Evolutionary conservation across 2,888 invertebrate genomes (phyloP).

Genomic region (Cyaniris semiargus): DNA sequence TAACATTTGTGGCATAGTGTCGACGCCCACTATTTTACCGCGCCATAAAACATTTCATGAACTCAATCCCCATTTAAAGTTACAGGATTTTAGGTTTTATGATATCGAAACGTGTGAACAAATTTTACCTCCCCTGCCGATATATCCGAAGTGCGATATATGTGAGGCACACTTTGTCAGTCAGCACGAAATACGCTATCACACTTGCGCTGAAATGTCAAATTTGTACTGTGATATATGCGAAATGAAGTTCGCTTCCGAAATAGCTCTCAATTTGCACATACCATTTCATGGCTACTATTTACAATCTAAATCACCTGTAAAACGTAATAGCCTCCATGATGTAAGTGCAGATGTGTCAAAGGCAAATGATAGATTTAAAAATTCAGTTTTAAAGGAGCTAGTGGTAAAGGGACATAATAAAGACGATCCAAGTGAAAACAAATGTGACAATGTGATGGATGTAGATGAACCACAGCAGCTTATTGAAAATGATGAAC

Average conservation of each 20-base stretch:
- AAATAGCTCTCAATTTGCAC: constrained; percentile 57
- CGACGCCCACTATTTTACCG: constrained; percentile 48
- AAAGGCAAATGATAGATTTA: background rate
- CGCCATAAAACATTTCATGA: constrained; percentile 53
- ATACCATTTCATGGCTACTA: constrained; percentile 59
- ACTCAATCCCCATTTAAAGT: constrained; percentile 46
- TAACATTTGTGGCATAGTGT: constrained; percentile 57
- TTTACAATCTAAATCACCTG: constrained; percentile 33
- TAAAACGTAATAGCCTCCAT: background rate
- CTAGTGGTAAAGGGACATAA: background rate
- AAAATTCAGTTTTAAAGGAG: background rate
- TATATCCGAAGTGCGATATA: constrained; percentile 55
- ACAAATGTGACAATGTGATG: background rate
- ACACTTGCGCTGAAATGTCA: constrained; percentile 51
- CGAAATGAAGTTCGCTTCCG: constrained; percentile 51
- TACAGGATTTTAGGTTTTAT: constrained; percentile 59
- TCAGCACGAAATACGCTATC: constrained; percentile 47
- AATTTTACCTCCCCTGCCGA: constrained; percentile 58
- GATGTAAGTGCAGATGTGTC: background rate
- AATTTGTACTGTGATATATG: constrained; percentile 56
- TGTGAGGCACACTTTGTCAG: constrained; percentile 57
- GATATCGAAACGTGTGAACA: constrained; percentile 50
- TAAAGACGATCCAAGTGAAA: background rate
- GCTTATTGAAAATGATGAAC: background rate
- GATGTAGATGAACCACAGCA: background rate